phyloP scores from a whole-genome alignment of 2,888 invertebrate species.

The Heteropelma amictum region DNA sequence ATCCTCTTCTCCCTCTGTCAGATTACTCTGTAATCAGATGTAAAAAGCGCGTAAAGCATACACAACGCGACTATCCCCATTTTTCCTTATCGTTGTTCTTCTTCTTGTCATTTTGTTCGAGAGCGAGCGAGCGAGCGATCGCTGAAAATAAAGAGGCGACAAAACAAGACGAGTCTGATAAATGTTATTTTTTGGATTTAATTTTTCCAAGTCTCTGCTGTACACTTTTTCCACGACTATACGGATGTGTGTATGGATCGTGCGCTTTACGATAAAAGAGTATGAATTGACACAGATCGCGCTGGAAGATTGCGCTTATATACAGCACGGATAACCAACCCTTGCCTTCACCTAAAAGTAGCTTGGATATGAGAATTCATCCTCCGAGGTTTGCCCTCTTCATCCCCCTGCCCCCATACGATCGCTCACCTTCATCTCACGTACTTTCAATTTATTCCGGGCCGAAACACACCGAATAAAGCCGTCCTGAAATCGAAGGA shows the following conservation, averaged over 20 bases:
- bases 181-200: background rate
- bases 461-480: conserved; percentile 43
- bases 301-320: conserved; percentile 22
- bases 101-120: background rate
- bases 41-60: conserved; percentile 46
- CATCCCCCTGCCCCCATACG: too few species aligned
- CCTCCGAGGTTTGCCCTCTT: too few species aligned
- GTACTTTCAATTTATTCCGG: conserved; percentile 43
- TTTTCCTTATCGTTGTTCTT: background rate
- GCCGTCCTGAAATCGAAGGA: conserved; percentile 43
- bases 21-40: conserved; percentile 71
- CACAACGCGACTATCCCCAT: conserved; percentile 32
- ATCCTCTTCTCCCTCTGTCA: conserved; percentile 82
- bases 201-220: background rate
- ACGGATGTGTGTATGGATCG: background rate
- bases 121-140: background rate
- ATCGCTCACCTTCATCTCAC: conserved; percentile 23
- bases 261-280: background rate
- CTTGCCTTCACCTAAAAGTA: background rate
- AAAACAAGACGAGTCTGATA: background rate
- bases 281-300: conserved; percentile 6
- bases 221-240: background rate
- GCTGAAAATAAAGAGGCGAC: background rate
- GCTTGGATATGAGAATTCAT: conserved; percentile 22
- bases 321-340: background rate